Conservation (phyloP, 2,113 vertebrate genomes). For the Zeus faber region DNA sequence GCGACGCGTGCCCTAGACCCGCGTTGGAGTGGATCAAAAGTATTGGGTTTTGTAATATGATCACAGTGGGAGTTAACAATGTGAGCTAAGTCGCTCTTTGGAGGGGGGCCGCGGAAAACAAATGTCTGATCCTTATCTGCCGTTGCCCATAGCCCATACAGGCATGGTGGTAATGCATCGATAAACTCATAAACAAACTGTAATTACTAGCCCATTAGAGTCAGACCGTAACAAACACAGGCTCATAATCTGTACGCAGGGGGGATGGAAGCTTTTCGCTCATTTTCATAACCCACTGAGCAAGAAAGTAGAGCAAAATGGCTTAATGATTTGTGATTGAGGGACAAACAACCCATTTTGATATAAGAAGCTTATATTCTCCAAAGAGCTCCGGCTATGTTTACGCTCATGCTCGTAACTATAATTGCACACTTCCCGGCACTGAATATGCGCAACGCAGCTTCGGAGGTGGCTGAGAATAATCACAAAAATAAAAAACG, state of each 20-base stretch:
- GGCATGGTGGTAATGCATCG: constrained; percentile 66
- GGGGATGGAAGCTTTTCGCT: constrained; percentile 63
- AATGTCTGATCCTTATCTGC: constrained; percentile 65
- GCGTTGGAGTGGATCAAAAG: constrained; percentile 58
- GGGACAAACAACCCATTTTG: constrained; percentile 65
- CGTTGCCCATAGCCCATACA: constrained; percentile 63
- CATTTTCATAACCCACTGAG: constrained; percentile 66
- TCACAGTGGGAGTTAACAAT: constrained; percentile 66
- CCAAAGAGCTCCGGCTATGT: too few relatives aligned
- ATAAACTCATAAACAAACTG: constrained; percentile 75
- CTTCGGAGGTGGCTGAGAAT: constrained; percentile 52
- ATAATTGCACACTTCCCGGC: constrained; percentile 31
- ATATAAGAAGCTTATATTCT: constrained; percentile 69
- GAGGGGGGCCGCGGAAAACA: constrained; percentile 36
- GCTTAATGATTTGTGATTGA: constrained; percentile 71
- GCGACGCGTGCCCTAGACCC: constrained; percentile 49
- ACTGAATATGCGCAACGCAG: too few relatives aligned
- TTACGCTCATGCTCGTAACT: too few relatives aligned
- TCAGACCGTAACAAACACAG: constrained; percentile 65
- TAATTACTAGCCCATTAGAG: constrained; percentile 75
- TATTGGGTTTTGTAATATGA: constrained; percentile 61
- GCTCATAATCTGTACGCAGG: constrained; percentile 70
- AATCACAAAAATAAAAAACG: constrained; percentile 44
- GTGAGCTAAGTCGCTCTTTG: constrained; percentile 49
- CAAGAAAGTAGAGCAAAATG: constrained; percentile 56